Evolutionary conservation across 2,888 invertebrate species (phyloP).

Genomic region (Ashinkailepas kermadecensis): DNA sequence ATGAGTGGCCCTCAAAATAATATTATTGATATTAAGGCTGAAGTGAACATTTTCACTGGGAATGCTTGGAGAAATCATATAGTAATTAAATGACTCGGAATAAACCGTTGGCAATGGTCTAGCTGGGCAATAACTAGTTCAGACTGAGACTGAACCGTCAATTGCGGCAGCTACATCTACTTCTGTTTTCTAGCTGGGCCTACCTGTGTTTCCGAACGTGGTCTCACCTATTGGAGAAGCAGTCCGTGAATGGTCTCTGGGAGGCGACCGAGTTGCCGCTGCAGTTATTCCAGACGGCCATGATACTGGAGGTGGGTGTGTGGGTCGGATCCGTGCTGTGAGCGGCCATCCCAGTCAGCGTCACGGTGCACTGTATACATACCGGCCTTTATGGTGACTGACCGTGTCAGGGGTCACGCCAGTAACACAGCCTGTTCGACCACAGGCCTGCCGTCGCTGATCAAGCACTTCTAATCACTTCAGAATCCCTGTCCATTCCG

Average conservation of each 20-base stretch:
- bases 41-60: too few species aligned
- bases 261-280: constrained; percentile 27
- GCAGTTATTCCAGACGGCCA: constrained; percentile 30
- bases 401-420: neutral
- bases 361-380: neutral
- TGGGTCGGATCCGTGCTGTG: neutral
- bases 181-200: neutral
- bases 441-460: too few species aligned
- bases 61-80: too few species aligned
- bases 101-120: too few species aligned
- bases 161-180: neutral
- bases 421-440: too few species aligned
- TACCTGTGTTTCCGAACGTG: neutral
- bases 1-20: too few species aligned
- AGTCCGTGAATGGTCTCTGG: constrained; percentile 29
- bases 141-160: too few species aligned
- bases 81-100: too few species aligned
- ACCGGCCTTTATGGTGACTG: neutral
- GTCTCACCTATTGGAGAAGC: neutral
- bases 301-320: constrained; percentile 31
- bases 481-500: too few species aligned
- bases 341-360: neutral
- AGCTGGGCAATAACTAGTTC: too few species aligned
- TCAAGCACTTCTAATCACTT: too few species aligned
- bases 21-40: too few species aligned